A percentile compares a stretch with the other conserved stretches of the same genome.
These are phyloP conservation scores for Poliocrania exsul DNA, from an alignment of 2,797 vertebrate genomes.

Conservation along the genomic window DNA sequence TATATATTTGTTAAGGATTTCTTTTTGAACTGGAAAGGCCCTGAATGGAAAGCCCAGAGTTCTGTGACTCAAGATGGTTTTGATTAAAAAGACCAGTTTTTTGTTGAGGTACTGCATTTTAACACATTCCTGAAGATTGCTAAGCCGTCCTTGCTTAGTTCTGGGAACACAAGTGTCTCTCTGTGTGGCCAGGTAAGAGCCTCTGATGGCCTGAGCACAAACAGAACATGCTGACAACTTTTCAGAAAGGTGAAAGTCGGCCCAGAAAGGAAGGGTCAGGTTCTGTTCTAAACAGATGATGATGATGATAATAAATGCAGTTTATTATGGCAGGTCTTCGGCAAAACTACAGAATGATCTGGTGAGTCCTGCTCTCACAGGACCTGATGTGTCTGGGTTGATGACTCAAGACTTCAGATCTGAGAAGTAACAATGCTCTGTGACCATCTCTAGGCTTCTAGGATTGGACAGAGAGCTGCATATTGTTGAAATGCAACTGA, in stretches of 20 bases:
- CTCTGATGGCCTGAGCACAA: neutral
- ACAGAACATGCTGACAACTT: neutral
- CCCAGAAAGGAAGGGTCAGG: neutral
- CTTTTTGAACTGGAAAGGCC: neutral
- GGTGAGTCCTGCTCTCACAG: neutral
- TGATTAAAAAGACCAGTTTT: neutral
- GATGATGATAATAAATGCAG: neutral
- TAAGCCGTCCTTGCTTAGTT: neutral
- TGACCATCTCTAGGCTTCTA: neutral
- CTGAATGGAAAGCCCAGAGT: neutral
- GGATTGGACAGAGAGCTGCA: neutral
- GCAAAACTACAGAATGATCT: neutral
- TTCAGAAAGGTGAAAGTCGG: neutral
- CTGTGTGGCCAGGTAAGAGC: neutral
- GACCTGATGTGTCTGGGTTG: neutral
- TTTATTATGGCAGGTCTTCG: neutral
- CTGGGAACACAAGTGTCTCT: neutral
- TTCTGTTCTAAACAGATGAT: neutral
- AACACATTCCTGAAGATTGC: neutral
- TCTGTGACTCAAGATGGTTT: neutral
- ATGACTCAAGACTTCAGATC: neutral
- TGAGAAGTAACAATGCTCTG: fast-evolving
- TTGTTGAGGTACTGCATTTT: neutral
- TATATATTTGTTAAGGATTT: neutral
- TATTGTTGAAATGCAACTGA: neutral